A percentile compares a stretch with the other conserved stretches of the same genome.
phyloP scores from a whole-genome alignment of 2,888 invertebrate genomes.

The Tolmerus cingulatus region DNA sequence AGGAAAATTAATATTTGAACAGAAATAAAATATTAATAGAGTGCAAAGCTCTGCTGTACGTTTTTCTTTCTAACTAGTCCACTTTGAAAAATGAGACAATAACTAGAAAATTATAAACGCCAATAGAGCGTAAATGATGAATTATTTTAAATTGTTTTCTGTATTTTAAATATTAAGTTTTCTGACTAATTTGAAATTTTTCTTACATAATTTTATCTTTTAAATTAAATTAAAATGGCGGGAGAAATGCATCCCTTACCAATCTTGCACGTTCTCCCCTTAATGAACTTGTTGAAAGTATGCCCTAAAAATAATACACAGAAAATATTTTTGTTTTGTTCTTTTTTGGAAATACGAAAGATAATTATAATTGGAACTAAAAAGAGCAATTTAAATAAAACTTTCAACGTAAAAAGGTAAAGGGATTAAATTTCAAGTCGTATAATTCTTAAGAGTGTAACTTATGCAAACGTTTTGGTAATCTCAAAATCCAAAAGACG shows the following conservation, averaged over 20 bases:
- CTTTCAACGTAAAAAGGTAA: not conserved
- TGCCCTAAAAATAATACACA: slow-evolving; percentile 31
- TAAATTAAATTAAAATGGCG: not conserved
- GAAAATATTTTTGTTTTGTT: not conserved
- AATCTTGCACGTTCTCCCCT: slow-evolving; percentile 50
- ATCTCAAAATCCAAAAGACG: not conserved
- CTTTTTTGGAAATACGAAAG: not conserved
- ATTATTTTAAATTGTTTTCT: not conserved
- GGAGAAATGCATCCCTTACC: slow-evolving; percentile 48
- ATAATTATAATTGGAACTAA: not conserved
- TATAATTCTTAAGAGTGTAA: not conserved
- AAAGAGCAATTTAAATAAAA: not conserved
- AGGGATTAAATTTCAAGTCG: not conserved
- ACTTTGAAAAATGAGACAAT: not conserved
- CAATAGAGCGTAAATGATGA: not conserved
- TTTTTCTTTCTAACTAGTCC: not conserved
- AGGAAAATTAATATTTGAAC: not conserved
- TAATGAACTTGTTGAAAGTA: slow-evolving; percentile 47
- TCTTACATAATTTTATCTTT: not conserved
- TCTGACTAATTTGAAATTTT: not conserved
- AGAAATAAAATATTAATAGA: not conserved
- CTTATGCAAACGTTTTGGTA: not conserved
- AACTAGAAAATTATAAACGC: not conserved
- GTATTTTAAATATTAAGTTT: not conserved
- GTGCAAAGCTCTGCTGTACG: not conserved